Evolutionary conservation across 2,888 invertebrate species (phyloP).

Genomic region (Strigamia transsilvanica): DNA sequence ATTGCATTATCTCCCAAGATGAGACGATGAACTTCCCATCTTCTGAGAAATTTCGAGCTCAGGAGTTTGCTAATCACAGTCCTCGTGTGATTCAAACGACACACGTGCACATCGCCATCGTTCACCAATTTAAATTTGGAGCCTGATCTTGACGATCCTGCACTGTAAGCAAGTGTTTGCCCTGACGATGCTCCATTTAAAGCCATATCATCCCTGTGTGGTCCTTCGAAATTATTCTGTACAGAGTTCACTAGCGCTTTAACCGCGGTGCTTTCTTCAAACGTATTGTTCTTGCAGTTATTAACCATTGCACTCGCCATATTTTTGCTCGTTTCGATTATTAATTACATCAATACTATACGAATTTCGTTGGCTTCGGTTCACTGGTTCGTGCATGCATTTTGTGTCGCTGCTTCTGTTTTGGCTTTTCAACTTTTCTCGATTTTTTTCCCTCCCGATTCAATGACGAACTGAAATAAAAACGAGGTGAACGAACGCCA

Average conservation of each 20-base stretch:
- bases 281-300: constrained; percentile 23
- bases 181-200: not conserved
- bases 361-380: constrained; percentile 35
- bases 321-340: not conserved
- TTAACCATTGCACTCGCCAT: constrained; percentile 47
- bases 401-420: not conserved
- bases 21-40: constrained; percentile 81
- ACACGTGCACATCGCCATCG: constrained; percentile 77
- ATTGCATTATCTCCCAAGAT: constrained; percentile 74
- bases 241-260: constrained; percentile 43
- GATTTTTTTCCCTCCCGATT: not conserved
- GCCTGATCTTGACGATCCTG: constrained; percentile 32
- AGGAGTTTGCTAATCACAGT: constrained; percentile 81
- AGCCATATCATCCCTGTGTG: not conserved
- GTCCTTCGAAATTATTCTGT: constrained; percentile 44
- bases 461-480: constrained; percentile 20
- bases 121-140: constrained; percentile 72
- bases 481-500: constrained; percentile 11
- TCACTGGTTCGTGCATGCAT: constrained; percentile 7
- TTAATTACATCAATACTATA: not conserved
- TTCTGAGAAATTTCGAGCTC: constrained; percentile 77
- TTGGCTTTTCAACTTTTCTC: not conserved
- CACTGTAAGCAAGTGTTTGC: not conserved
- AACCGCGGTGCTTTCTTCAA: not conserved
- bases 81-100: constrained; percentile 78